phyloP scores from a whole-genome alignment of 2,888 invertebrate genomes.

The Nowickia ferox region DNA sequence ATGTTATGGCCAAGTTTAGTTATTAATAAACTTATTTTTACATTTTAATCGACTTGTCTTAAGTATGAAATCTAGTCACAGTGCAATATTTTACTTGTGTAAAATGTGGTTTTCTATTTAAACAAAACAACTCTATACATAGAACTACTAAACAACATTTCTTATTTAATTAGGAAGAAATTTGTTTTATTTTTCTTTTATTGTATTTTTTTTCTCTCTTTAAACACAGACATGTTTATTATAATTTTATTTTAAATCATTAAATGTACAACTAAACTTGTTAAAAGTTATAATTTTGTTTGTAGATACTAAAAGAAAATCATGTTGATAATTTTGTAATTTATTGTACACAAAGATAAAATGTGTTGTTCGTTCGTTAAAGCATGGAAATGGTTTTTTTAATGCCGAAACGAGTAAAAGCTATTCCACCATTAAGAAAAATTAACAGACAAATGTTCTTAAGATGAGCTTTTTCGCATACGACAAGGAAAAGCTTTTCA shows the following conservation, averaged over 20 bases:
- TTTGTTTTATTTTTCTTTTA: not conserved
- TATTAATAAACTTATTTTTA: not conserved
- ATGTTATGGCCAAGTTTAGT: constrained; percentile 35
- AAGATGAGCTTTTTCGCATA: not conserved
- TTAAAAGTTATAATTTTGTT: constrained; percentile 11
- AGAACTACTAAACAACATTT: not conserved
- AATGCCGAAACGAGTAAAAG: not conserved
- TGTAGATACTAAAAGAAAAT: not conserved
- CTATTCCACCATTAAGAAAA: not conserved
- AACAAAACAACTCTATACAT: not conserved
- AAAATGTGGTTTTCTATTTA: constrained; percentile 11
- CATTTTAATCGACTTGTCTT: constrained; percentile 48
- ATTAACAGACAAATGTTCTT: not conserved
- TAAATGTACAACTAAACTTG: constrained; percentile 44
- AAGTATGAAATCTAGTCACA: constrained; percentile 43
- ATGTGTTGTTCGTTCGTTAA: constrained; percentile 2
- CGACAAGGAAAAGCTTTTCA: not conserved
- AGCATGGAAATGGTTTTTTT: not conserved
- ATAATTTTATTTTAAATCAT: constrained; percentile 42
- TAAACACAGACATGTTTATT: constrained; percentile 44
- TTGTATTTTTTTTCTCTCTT: not conserved
- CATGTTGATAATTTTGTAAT: constrained; percentile 27
- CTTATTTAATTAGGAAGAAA: constrained; percentile 5
- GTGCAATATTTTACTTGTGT: constrained; percentile 12
- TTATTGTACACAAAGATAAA: constrained; percentile 33